Conservation (phyloP, 1,140 invertebrate species). For the Pemphigus obesinymphae region DNA sequence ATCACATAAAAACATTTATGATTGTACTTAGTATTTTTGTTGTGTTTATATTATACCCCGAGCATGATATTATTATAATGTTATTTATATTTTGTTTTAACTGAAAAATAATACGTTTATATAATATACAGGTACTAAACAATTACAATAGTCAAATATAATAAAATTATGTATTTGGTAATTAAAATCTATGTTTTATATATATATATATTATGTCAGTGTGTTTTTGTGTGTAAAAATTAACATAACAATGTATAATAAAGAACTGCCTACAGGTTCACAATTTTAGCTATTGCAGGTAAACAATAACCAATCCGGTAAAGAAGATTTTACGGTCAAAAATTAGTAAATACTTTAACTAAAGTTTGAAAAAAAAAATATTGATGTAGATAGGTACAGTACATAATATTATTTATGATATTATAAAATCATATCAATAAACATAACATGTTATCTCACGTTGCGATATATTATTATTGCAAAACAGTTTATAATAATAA, state of each 20-base stretch:
- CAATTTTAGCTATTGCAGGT: neutral
- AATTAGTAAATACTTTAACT: neutral
- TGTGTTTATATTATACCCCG: neutral
- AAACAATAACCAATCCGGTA: neutral
- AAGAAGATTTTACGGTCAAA: neutral
- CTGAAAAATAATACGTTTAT: neutral
- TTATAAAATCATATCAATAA: neutral
- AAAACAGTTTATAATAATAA: neutral
- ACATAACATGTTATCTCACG: neutral
- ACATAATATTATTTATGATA: neutral
- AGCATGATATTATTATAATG: neutral
- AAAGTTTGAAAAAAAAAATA: neutral
- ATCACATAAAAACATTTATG: conserved; percentile 14
- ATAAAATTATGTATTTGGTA: too few relatives aligned
- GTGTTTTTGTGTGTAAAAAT: neutral
- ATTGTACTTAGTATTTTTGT: conserved; percentile 19
- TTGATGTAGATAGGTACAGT: neutral
- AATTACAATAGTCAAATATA: neutral
- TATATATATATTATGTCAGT: too few relatives aligned
- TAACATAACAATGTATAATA: neutral
- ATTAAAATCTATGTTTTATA: neutral
- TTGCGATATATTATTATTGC: neutral
- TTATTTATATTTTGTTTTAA: neutral
- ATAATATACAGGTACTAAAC: neutral
- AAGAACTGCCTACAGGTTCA: neutral